phyloP scores from a whole-genome alignment of 2,888 invertebrate genomes.

The Colostygia pectinataria region DNA sequence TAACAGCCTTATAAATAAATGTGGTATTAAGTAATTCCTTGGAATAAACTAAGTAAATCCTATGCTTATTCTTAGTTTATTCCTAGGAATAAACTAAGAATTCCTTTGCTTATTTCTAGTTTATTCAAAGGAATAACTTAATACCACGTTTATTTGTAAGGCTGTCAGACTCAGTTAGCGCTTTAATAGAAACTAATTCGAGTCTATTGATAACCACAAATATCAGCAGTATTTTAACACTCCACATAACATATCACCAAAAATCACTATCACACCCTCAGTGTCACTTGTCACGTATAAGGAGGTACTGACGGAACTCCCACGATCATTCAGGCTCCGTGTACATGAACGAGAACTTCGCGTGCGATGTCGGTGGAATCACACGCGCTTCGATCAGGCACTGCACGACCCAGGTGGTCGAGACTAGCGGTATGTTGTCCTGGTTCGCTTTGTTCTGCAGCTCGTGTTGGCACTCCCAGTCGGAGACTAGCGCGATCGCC shows the following conservation, averaged over 20 bases:
- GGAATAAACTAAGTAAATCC: too few species aligned
- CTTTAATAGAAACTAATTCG: too few species aligned
- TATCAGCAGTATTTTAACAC: too few species aligned
- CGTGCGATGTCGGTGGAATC: slow-evolving; percentile 73
- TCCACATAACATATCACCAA: slow-evolving; percentile 26
- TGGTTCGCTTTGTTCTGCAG: slow-evolving; percentile 79
- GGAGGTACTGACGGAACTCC: slow-evolving; percentile 75
- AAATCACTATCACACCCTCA: slow-evolving; percentile 41
- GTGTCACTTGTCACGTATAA: slow-evolving; percentile 78
- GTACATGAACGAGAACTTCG: slow-evolving; percentile 80
- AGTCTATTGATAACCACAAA: too few species aligned
- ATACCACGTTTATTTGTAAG: too few species aligned
- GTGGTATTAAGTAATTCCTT: too few species aligned
- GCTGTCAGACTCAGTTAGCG: too few species aligned
- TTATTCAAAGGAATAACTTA: too few species aligned
- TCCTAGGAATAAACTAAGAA: too few species aligned
- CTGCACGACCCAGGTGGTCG: slow-evolving; percentile 87
- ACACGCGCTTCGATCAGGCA: slow-evolving; percentile 85
- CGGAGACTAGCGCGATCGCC: slow-evolving; percentile 83
- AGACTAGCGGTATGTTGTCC: slow-evolving; percentile 85
- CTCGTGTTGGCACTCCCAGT: slow-evolving; percentile 83
- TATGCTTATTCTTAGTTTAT: too few species aligned
- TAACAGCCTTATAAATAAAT: too few species aligned
- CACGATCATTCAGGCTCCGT: slow-evolving; percentile 80
- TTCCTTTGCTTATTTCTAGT: too few species aligned